Conservation (phyloP, 1,140 invertebrate genomes). For the Battus philenor region DNA sequence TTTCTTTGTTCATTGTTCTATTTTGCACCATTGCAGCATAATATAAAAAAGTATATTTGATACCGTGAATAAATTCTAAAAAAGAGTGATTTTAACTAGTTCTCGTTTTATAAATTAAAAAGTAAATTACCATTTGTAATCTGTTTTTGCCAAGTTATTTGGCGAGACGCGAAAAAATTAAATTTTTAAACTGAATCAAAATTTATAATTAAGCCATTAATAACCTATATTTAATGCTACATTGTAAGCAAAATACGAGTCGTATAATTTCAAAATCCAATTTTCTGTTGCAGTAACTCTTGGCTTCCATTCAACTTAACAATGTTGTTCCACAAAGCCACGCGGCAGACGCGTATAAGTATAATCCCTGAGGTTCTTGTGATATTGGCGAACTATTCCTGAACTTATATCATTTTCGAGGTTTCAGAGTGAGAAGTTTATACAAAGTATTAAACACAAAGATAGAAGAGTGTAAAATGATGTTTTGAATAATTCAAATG, state of each 20-base stretch:
- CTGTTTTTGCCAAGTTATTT: no score
- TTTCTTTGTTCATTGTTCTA: no score
- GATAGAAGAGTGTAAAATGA: constrained; percentile 34
- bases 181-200: not conserved
- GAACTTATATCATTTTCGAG: constrained; percentile 46
- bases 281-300: constrained; percentile 15
- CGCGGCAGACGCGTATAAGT: constrained; percentile 18
- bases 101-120: no score
- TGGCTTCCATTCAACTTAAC: constrained; percentile 18
- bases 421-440: constrained; percentile 38
- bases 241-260: constrained; percentile 7
- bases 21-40: no score
- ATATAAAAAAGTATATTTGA: no score
- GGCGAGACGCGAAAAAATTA: no score
- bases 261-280: constrained; percentile 16
- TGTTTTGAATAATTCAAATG: constrained; percentile 58
- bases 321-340: constrained; percentile 23
- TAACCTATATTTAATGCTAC: no score
- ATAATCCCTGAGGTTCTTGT: constrained; percentile 28
- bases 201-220: constrained; percentile 3
- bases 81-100: no score
- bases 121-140: no score
- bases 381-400: constrained; percentile 26
- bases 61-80: no score
- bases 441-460: constrained; percentile 55